Evolutionary conservation across 64 coral and sea anemone genomes (phyloP).

Genomic region (Montipora capricornis): DNA sequence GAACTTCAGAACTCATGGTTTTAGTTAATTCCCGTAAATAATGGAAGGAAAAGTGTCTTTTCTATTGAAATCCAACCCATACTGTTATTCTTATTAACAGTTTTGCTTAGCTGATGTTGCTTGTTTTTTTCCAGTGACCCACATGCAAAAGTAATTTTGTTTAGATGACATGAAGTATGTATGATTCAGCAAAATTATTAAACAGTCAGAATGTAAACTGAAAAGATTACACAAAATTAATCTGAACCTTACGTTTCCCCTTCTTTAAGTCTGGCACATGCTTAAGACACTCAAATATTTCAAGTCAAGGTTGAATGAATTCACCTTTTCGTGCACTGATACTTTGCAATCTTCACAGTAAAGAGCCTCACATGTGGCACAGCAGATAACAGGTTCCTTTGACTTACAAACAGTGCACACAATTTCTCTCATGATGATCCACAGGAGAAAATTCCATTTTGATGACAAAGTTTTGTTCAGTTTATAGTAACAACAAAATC

Average conservation of each 20-base stretch:
- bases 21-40: no score
- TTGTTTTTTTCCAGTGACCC: no score
- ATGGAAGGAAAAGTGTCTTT: no score
- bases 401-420: conserved; percentile 75
- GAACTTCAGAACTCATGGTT: no score
- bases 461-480: not conserved
- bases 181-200: not conserved
- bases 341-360: conserved; percentile 66
- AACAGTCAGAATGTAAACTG: not conserved
- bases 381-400: conserved; percentile 75
- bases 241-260: no score
- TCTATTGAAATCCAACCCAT: no score
- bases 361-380: conserved; percentile 76
- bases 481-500: not conserved
- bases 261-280: not conserved
- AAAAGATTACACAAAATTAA: not conserved
- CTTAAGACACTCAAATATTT: not conserved
- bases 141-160: no score
- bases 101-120: no score
- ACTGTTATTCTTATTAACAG: no score
- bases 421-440: conserved; percentile 45
- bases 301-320: not conserved
- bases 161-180: no score
- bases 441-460: not conserved
- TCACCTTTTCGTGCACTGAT: conserved; percentile 59